Evolutionary conservation across 2,888 invertebrate species (phyloP).

Genomic region (Watsonalla binaria): DNA sequence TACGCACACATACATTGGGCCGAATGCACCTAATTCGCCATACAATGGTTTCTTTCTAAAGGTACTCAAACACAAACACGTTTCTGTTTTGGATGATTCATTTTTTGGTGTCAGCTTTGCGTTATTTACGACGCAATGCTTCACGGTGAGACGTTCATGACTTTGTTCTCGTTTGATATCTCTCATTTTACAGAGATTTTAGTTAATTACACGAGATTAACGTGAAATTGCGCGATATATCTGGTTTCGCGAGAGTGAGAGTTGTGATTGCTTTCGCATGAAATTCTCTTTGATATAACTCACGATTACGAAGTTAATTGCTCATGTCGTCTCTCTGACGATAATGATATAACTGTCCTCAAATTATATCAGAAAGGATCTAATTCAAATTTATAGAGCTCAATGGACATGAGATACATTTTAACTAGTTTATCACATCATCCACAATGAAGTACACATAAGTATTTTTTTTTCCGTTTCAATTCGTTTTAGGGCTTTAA

Average conservation of each 20-base stretch:
- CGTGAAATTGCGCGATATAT: conserved; percentile 30
- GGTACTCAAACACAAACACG: background rate
- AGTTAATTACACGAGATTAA: conserved; percentile 36
- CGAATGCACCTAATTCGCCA: background rate
- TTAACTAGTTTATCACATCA: too few relatives aligned
- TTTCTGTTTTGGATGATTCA: conserved; percentile 8
- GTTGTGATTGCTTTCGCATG: conserved; percentile 35
- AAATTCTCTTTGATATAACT: conserved; percentile 38
- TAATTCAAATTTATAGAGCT: too few relatives aligned
- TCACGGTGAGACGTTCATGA: conserved; percentile 5
- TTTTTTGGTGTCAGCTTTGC: conserved; percentile 5
- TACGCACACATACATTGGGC: background rate
- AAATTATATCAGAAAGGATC: too few relatives aligned
- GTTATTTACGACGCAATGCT: conserved; percentile 4
- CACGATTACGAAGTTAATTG: conserved; percentile 38
- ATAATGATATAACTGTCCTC: conserved; percentile 1
- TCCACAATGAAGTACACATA: too few relatives aligned
- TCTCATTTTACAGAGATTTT: conserved; percentile 32
- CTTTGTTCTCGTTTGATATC: conserved; percentile 7
- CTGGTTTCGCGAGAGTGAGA: conserved; percentile 42
- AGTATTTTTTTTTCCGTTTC: too few relatives aligned
- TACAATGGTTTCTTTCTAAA: conserved; percentile 1
- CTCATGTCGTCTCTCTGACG: conserved; percentile 20
- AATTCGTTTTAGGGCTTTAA: too few relatives aligned
- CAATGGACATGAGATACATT: too few relatives aligned